Evolutionary conservation across 2,797 vertebrate genomes (phyloP).

Genomic region (Sebastes taczanowskii): DNA sequence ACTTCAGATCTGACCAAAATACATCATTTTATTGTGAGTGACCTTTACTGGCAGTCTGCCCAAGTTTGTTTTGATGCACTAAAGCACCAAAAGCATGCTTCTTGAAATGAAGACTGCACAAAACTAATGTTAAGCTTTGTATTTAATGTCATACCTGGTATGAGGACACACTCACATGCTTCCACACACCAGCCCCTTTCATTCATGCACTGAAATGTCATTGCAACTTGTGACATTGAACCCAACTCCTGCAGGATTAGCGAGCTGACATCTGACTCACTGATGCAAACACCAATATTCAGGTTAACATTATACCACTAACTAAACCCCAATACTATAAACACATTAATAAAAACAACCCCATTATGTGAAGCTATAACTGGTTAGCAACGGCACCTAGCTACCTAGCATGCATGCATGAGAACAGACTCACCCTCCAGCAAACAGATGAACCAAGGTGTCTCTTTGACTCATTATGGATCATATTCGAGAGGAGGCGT

Average conservation of each 20-base stretch:
- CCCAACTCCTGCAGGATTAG: no score
- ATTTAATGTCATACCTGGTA: no score
- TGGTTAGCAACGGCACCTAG: constrained; percentile 32
- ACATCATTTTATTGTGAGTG: not conserved
- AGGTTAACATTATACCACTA: not conserved
- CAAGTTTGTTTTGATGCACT: constrained; percentile 24
- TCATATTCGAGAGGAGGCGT: constrained; percentile 83
- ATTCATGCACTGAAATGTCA: no score
- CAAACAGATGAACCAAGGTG: constrained; percentile 97
- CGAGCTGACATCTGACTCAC: not conserved
- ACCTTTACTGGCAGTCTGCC: not conserved
- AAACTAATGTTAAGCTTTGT: no score
- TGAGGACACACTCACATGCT: no score
- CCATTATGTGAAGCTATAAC: not conserved
- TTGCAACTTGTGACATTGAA: constrained; percentile 10
- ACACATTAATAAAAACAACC: not conserved
- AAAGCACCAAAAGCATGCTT: not conserved
- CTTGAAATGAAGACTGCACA: not conserved
- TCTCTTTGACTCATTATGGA: constrained; percentile 97
- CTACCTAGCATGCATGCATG: constrained; percentile 26
- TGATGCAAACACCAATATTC: not conserved
- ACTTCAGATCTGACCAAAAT: no score
- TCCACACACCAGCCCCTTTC: no score
- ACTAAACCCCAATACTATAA: not conserved
- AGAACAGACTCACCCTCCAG: constrained; percentile 90